phyloP scores from a whole-genome alignment of 2,113 vertebrate genomes.

The Alethe castanea region DNA sequence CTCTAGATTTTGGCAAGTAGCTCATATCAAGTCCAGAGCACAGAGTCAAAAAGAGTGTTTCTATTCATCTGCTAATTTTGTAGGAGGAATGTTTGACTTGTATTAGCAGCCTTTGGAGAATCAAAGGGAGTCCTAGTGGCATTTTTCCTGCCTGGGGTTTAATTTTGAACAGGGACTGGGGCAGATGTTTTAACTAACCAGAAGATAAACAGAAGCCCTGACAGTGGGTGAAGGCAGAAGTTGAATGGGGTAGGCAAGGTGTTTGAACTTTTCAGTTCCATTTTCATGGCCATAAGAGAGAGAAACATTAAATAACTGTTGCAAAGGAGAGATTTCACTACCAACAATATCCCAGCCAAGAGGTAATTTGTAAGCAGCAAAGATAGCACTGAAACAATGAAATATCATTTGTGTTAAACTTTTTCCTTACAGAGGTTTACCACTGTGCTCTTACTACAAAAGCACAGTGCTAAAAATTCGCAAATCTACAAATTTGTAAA shows the following conservation, averaged over 20 bases:
- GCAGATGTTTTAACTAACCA: neutral
- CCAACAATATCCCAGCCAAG: neutral
- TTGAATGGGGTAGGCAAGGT: neutral
- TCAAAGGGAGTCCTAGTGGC: neutral
- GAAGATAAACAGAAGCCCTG: neutral
- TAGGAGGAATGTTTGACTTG: neutral
- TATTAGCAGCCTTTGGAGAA: neutral
- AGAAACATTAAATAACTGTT: neutral
- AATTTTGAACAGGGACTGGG: neutral
- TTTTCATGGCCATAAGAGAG: neutral
- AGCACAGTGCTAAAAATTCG: too few relatives aligned
- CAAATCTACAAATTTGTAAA: neutral
- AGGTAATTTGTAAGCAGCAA: neutral
- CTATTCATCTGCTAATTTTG: neutral
- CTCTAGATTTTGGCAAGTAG: neutral
- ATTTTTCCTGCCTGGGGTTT: neutral
- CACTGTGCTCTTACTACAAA: neutral
- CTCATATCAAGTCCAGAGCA: neutral
- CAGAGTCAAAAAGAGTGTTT: neutral
- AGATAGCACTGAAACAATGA: neutral
- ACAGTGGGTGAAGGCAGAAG: neutral
- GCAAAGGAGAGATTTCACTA: neutral
- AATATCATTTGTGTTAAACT: neutral
- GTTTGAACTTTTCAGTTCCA: neutral
- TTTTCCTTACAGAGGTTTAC: neutral